Evolutionary conservation across 2,113 vertebrate species (phyloP).

Genomic region (Willisornis vidua): DNA sequence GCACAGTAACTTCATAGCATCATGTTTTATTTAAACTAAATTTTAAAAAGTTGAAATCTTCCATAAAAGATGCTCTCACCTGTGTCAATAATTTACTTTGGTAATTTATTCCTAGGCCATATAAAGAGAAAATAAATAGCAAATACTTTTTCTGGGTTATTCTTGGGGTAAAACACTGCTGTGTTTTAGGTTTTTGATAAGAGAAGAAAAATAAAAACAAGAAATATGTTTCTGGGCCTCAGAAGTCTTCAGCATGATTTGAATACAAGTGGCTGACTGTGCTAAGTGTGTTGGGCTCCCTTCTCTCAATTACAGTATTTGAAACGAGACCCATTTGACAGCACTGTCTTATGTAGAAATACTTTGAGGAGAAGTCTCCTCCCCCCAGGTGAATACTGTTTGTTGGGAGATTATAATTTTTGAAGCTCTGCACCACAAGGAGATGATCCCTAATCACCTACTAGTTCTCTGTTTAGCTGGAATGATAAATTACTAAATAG

Average conservation of each 20-base stretch:
- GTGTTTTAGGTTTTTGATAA: background rate
- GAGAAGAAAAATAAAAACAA: background rate
- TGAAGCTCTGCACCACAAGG: slow-evolving; percentile 16
- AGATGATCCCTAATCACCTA: slow-evolving; percentile 37
- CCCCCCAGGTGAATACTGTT: background rate
- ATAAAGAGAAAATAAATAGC: background rate
- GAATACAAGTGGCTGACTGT: slow-evolving; percentile 71
- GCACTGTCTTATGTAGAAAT: slow-evolving; percentile 46
- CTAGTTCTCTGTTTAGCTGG: slow-evolving; percentile 4
- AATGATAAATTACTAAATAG: background rate
- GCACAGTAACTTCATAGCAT: background rate
- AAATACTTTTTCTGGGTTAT: slow-evolving; percentile 3
- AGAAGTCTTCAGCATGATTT: slow-evolving; percentile 45
- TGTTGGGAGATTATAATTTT: slow-evolving; percentile 43
- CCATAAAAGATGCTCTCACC: background rate
- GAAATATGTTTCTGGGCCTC: slow-evolving; percentile 14
- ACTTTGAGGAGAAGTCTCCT: background rate
- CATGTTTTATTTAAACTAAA: background rate
- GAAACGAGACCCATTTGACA: slow-evolving; percentile 80
- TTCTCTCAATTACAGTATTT: slow-evolving; percentile 84
- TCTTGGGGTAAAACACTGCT: background rate
- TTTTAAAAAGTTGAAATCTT: background rate
- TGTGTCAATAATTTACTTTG: background rate
- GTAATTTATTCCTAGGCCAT: background rate
- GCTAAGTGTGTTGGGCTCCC: slow-evolving; percentile 77